Evolutionary conservation across 2,888 invertebrate genomes (phyloP).

Genomic region (Crocallis elinguaria): DNA sequence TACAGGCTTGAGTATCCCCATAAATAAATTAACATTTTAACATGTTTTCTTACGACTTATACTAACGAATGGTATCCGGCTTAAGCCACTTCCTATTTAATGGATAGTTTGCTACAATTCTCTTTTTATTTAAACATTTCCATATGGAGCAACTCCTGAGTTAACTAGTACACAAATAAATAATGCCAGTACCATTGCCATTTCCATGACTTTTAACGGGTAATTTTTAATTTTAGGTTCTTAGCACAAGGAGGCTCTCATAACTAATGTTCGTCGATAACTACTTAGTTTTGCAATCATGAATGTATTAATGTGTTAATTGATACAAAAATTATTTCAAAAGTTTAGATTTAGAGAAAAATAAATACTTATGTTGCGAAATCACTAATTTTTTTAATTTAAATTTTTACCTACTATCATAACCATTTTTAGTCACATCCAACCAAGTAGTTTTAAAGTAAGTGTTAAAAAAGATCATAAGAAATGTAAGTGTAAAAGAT

Average conservation of each 20-base stretch:
- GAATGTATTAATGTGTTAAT: not conserved
- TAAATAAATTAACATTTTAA: conserved; percentile 51
- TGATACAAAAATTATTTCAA: conserved; percentile 6
- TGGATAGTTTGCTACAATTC: conserved; percentile 7
- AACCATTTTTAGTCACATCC: no score
- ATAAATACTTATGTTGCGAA: not conserved
- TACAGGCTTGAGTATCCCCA: conserved; percentile 71
- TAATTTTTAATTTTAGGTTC: conserved; percentile 9
- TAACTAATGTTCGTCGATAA: conserved; percentile 1
- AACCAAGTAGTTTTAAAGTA: no score
- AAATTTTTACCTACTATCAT: no score
- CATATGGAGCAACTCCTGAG: conserved; percentile 7
- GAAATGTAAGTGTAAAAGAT: no score
- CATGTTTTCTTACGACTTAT: not conserved
- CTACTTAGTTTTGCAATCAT: not conserved
- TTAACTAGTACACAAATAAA: conserved; percentile 25
- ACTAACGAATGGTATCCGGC: conserved; percentile 11
- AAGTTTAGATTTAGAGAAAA: conserved; percentile 6
- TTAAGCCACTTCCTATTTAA: conserved; percentile 24
- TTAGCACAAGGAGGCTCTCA: conserved; percentile 30
- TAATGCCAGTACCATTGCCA: conserved; percentile 19
- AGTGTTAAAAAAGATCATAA: no score
- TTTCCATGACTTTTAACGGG: conserved; percentile 21
- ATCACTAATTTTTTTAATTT: no score
- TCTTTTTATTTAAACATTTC: conserved; percentile 4